Evolutionary conservation across 2,113 vertebrate species (phyloP).

Genomic region (Pseudonaja textilis): DNA sequence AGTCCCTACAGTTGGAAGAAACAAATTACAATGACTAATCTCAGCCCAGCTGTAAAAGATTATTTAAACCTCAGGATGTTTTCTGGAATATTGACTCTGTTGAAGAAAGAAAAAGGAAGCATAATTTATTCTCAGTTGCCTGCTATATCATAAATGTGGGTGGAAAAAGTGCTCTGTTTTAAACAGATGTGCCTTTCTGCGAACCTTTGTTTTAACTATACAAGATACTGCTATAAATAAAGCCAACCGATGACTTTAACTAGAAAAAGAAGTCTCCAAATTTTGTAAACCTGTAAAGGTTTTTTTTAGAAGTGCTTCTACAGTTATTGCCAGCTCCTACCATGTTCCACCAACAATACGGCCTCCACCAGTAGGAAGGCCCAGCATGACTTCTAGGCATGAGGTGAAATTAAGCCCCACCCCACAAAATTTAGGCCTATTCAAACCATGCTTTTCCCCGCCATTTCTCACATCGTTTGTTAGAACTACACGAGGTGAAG

Average conservation of each 20-base stretch:
- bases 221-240: not conserved
- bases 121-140: not conserved
- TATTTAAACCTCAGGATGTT: not conserved
- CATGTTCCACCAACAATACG: too few species aligned
- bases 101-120: not conserved
- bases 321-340: not conserved
- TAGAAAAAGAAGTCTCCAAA: not conserved
- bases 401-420: too few species aligned
- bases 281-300: not conserved
- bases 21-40: not conserved
- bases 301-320: not conserved
- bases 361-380: too few species aligned
- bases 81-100: not conserved
- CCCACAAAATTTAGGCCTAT: too few species aligned
- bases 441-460: too few species aligned
- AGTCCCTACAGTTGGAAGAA: slow-evolving; percentile 68
- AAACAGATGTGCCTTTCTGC: not conserved
- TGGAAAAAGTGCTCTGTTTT: not conserved
- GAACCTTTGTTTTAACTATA: not conserved
- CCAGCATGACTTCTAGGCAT: too few species aligned
- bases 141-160: not conserved
- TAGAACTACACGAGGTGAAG: too few species aligned
- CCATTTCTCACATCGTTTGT: too few species aligned
- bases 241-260: not conserved
- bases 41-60: not conserved